phyloP scores from a whole-genome alignment of 2,113 vertebrate genomes.

The Sigmodon hispidus region DNA sequence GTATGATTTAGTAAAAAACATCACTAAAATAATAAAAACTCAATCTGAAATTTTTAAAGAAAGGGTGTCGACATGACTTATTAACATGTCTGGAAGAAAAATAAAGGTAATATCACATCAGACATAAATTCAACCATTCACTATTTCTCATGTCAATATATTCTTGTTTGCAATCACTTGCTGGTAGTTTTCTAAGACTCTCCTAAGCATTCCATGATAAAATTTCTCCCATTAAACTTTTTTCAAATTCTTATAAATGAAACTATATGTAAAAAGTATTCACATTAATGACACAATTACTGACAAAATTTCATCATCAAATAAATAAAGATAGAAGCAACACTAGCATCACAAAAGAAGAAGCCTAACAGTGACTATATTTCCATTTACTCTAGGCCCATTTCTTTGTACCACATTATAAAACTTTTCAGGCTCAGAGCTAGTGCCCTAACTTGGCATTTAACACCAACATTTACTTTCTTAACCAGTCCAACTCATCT shows the following conservation, averaged over 20 bases:
- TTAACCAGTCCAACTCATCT: background rate
- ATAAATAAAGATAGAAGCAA: constrained; percentile 65
- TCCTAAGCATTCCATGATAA: constrained; percentile 44
- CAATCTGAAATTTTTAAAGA: constrained; percentile 28
- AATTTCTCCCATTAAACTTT: constrained; percentile 40
- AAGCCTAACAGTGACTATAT: background rate
- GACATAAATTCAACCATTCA: constrained; percentile 60
- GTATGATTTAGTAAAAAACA: background rate
- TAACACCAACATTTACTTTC: constrained; percentile 17
- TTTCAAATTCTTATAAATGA: constrained; percentile 47
- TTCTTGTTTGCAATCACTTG: constrained; percentile 29
- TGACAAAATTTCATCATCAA: constrained; percentile 58
- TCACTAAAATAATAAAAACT: constrained; percentile 30
- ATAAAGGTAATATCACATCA: background rate
- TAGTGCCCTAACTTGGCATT: constrained; percentile 36
- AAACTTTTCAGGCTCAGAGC: background rate
- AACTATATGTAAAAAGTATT: constrained; percentile 63
- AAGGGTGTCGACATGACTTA: constrained; percentile 32
- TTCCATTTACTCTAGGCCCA: constrained; percentile 42
- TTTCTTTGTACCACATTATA: constrained; percentile 43
- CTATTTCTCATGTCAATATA: constrained; percentile 62
- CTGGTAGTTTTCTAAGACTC: constrained; percentile 52
- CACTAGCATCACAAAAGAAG: constrained; percentile 44
- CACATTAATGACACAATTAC: constrained; percentile 50
- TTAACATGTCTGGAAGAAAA: constrained; percentile 47